A percentile compares a stretch with the other conserved stretches of the same genome.
These are phyloP conservation scores for Axea sp. DNA, from an alignment of 2,888 invertebrate genomes.

Conservation along the genomic window DNA sequence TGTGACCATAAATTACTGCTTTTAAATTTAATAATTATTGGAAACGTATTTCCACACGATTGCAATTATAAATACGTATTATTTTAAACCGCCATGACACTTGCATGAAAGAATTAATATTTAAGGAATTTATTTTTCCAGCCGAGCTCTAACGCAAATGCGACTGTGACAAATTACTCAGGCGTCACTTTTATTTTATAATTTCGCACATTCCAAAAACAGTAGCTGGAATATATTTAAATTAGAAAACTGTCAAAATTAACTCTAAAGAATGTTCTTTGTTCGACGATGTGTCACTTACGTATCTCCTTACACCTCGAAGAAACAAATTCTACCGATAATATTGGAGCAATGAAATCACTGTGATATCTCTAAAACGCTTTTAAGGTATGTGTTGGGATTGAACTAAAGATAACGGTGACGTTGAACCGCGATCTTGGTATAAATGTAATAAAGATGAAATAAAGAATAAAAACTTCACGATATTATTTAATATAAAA, in stretches of 20 bases:
- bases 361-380: constrained; percentile 79
- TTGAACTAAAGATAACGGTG: constrained; percentile 65
- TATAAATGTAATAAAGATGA: constrained; percentile 56
- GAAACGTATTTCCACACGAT: too few relatives aligned
- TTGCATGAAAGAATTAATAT: too few relatives aligned
- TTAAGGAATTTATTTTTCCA: too few relatives aligned
- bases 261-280: constrained; percentile 24
- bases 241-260: neutral
- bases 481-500: constrained; percentile 72
- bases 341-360: constrained; percentile 79
- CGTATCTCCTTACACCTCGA: constrained; percentile 48
- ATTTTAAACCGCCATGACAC: constrained; percentile 1
- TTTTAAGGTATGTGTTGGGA: constrained; percentile 76
- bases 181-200: neutral
- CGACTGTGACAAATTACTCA: constrained; percentile 14
- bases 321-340: constrained; percentile 75
- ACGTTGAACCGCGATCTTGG: constrained; percentile 54
- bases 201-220: constrained; percentile 3
- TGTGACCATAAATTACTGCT: too few relatives aligned
- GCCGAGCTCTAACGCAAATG: too few relatives aligned
- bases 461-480: constrained; percentile 64
- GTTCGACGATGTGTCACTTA: constrained; percentile 25
- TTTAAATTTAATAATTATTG: too few relatives aligned
- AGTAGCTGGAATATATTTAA: constrained; percentile 4
- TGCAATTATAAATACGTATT: neutral